Evolutionary conservation across 2,113 vertebrate genomes (phyloP), one percentile per base, ranked within the genome.

Genomic region (Numida meleagris): DNA sequence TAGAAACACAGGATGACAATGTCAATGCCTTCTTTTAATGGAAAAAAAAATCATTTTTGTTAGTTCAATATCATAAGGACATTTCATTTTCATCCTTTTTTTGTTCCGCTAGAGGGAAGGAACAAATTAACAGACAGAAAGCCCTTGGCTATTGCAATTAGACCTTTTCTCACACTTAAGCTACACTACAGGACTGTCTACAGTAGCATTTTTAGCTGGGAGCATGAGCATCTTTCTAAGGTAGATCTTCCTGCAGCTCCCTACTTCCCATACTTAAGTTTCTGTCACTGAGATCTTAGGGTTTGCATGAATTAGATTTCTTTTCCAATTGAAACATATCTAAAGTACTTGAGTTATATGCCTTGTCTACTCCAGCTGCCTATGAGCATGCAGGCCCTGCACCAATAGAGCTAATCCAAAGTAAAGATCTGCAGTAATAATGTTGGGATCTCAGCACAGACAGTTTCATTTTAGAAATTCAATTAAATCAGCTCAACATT

Each of bases 81-180:
- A 83, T 86, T 93, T 89, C 11, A 74, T 88, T 92, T 94, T 87
- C 33, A 45, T 17, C 12, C 5, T 66, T 87, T 75, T 40, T 85
- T 86, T 42, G 74, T 71, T 23, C 25, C 63, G 88, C 62, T 80
- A 50, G 67, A 89, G 45, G 18, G 29, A 82, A 85, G 42, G 80
- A 38, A 89, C 18, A 85, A 89, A 94, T 94, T 95, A 96, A 29
- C 62, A 95, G 90, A 80, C 13, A 86, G 40, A 94, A 95, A 89
- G 42, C 50, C 55, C 88, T 89, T 83, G 88, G 55, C n/a, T 85
- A 55, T 36, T 91, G 51, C 51, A 78, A 10, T 31, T 45, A 46
- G 11, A 14, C 19, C 4, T 38, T 74, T 78, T 88, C 53, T 88
- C 50, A 13, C 42, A 76, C 53, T 66, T 66, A 33, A 94, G 34